These are phyloP conservation scores for Xiphydria camelus DNA, from an alignment of 2,888 invertebrate species.

Conservation along the genomic window DNA sequence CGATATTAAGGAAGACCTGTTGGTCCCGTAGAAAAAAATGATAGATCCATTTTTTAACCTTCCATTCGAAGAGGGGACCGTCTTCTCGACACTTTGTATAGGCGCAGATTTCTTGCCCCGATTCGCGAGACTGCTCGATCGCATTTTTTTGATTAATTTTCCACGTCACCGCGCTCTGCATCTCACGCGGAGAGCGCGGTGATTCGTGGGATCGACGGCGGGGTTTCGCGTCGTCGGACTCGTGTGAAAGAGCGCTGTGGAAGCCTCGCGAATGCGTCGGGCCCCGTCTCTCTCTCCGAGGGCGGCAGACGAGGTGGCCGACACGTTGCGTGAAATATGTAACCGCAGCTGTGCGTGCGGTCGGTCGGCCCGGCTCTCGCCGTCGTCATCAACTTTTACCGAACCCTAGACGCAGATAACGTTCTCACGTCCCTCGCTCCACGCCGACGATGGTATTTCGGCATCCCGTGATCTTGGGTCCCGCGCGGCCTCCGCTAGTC, in stretches of 20 bases:
- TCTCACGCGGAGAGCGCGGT: no score
- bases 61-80: no score
- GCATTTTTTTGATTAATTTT: no score
- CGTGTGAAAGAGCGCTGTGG: constrained; percentile 2
- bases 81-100: no score
- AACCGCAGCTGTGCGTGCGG: constrained; percentile 55
- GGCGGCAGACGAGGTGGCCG: constrained; percentile 35
- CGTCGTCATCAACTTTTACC: constrained; percentile 4
- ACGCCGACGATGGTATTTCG: no score
- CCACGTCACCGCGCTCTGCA: no score
- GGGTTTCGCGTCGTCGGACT: not conserved
- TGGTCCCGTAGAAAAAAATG: no score
- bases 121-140: no score
- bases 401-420: constrained; percentile 9
- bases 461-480: not conserved
- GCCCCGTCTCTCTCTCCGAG: no score
- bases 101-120: no score
- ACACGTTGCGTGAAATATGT: constrained; percentile 53
- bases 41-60: no score
- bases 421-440: constrained; percentile 27
- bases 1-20: no score
- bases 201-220: constrained; percentile 11
- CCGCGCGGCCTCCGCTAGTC: constrained; percentile 17
- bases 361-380: constrained; percentile 16
- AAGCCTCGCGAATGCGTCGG: constrained; percentile 16